Evolutionary conservation across 1,140 invertebrate species (phyloP), one percentile per base, ranked within the genome.

Genomic region (Limonius californicus): DNA sequence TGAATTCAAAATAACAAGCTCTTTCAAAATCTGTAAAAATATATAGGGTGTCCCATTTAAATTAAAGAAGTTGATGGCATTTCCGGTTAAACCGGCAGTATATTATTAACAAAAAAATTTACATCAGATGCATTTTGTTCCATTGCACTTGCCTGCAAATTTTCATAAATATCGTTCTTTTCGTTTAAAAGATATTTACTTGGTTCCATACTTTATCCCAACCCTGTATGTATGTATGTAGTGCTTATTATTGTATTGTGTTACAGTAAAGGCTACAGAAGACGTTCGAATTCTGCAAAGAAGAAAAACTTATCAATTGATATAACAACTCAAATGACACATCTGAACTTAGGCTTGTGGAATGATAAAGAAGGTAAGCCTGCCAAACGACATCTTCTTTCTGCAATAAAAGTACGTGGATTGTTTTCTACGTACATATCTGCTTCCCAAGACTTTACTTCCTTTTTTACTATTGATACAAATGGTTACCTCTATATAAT

Each of bases 361-460:
- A 32, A 20, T 35, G 20, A 59, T 7, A 64, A 64, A 19, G 23
- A 53, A 20, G 62, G 62, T 21, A 21, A n/a, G 9, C 15, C 18
- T 43, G 32, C 1, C 8, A 59, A 54, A 54, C 58, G 54, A 2
- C 27, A 65, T 16, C 59, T 65, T n/a, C 30, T 65, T 0, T 27
- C 59, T 6, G 54, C 59, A 9, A 57, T 65, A 32, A 65, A 65
- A 61, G 20, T 65, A 15, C 30, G 53, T 18, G 63, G 63, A n/a
- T 21, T 59, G 7, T 47, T 54, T 57, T 59, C 63, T 1, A 56
- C 53, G 18, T 35, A 23, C 19, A 35, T 65, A 1, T 56, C 53
- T 11, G 59, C 42, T 4, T 61, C 58, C 12, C 55, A 59, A 8
- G 59, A 61, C 30, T 65, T 65, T 45, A 61, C 54, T 7, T 53